A percentile compares a stretch with the other conserved stretches of the same genome.
These are phyloP conservation scores for Vanacampus margaritifer DNA, from an alignment of 2,113 vertebrate species.

Conservation along the genomic window DNA sequence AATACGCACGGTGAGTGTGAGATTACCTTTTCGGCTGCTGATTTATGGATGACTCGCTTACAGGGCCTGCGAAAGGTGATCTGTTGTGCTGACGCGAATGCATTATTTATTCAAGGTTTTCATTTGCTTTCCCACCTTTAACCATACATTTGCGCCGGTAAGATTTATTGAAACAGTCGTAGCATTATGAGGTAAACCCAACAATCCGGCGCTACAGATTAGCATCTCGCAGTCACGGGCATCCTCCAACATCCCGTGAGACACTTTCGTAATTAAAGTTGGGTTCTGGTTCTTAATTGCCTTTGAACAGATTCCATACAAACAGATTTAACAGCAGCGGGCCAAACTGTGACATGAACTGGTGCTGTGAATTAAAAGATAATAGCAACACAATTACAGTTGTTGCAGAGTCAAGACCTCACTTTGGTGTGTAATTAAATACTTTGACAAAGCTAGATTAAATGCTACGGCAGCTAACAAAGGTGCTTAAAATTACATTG, in stretches of 20 bases:
- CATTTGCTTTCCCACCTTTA: constrained; percentile 49
- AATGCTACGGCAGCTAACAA: constrained; percentile 22
- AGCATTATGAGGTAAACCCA: constrained; percentile 22
- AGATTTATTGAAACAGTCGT: constrained; percentile 52
- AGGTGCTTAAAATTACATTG: constrained; percentile 17
- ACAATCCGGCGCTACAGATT: constrained; percentile 18
- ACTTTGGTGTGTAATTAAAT: constrained; percentile 49
- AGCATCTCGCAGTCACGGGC: neutral
- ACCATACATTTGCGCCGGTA: constrained; percentile 37
- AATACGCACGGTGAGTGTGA: constrained; percentile 34
- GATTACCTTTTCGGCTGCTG: constrained; percentile 46
- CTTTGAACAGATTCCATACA: constrained; percentile 9
- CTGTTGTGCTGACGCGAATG: constrained; percentile 29
- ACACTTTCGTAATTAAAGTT: constrained; percentile 23
- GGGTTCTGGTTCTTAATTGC: constrained; percentile 11
- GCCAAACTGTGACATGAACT: constrained; percentile 16
- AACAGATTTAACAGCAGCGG: constrained; percentile 31
- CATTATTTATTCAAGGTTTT: constrained; percentile 66
- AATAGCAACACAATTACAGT: constrained; percentile 16
- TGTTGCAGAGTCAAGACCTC: constrained; percentile 23
- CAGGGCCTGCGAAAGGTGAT: constrained; percentile 58
- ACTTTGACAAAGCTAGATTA: constrained; percentile 35
- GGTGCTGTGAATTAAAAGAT: constrained; percentile 9
- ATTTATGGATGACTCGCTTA: constrained; percentile 60
- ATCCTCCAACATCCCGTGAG: neutral